Evolutionary conservation across 2,797 vertebrate species (phyloP).

Genomic region (Momotus momota): DNA sequence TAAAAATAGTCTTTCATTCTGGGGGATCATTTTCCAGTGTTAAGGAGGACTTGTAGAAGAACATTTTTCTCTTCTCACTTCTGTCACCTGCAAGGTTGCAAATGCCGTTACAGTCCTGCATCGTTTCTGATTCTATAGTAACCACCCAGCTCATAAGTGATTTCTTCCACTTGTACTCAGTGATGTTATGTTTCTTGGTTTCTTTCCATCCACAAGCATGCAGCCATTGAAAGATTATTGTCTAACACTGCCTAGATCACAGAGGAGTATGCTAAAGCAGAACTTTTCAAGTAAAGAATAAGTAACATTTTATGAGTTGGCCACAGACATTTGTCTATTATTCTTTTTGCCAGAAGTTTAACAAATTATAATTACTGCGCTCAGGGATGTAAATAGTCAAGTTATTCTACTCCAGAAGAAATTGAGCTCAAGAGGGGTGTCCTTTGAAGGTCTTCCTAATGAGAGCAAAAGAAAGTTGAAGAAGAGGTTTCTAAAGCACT

Average conservation of each 20-base stretch:
- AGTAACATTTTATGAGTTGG: neutral
- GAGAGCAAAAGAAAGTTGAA: neutral
- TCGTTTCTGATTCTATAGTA: neutral
- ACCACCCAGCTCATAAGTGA: neutral
- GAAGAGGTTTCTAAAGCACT: neutral
- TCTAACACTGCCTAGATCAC: neutral
- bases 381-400: neutral
- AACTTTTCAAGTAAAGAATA: neutral
- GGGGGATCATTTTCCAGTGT: neutral
- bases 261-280: neutral
- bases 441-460: neutral
- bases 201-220: neutral
- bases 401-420: neutral
- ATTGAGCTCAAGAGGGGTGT: neutral
- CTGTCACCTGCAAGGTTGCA: neutral
- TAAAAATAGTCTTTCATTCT: neutral
- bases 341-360: neutral
- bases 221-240: neutral
- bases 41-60: neutral
- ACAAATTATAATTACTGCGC: neutral
- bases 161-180: neutral
- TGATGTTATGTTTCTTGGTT: neutral
- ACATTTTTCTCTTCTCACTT: neutral
- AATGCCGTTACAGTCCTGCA: neutral
- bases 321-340: neutral